A percentile compares a stretch with the other conserved stretches of the same genome.
Conservation (phyloP, 2,797 vertebrate genomes). For the Enteromius afrohamiltoni region DNA sequence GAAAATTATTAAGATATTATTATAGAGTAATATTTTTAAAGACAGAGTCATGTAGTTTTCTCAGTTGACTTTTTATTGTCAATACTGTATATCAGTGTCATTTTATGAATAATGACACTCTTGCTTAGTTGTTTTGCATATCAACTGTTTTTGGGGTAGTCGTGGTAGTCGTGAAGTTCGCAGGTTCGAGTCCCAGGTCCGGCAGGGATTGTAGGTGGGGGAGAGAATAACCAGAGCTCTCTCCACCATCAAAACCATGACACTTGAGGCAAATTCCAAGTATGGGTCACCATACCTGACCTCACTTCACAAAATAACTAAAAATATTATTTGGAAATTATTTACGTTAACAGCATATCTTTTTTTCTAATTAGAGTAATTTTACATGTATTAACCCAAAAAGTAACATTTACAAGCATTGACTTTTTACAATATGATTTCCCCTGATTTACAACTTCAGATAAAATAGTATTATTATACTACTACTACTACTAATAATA, state of each 20-base stretch:
- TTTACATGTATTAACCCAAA: background rate
- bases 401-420: background rate
- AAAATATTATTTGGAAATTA: background rate
- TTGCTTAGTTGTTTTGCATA: background rate
- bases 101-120: background rate
- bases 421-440: background rate
- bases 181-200: too few relatives aligned
- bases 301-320: background rate
- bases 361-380: background rate
- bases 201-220: too few relatives aligned
- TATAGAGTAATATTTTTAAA: background rate
- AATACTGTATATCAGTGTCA: background rate
- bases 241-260: too few relatives aligned
- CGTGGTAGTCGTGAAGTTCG: too few relatives aligned
- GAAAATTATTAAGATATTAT: background rate
- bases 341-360: background rate
- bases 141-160: too few relatives aligned
- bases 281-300: too few relatives aligned
- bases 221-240: too few relatives aligned
- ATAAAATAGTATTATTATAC: background rate
- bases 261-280: too few relatives aligned
- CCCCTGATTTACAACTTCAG: background rate
- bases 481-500: too few relatives aligned
- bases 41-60: background rate
- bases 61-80: background rate